phyloP scores from a whole-genome alignment of 2,888 invertebrate genomes.

The Parnassius mnemosyne region DNA sequence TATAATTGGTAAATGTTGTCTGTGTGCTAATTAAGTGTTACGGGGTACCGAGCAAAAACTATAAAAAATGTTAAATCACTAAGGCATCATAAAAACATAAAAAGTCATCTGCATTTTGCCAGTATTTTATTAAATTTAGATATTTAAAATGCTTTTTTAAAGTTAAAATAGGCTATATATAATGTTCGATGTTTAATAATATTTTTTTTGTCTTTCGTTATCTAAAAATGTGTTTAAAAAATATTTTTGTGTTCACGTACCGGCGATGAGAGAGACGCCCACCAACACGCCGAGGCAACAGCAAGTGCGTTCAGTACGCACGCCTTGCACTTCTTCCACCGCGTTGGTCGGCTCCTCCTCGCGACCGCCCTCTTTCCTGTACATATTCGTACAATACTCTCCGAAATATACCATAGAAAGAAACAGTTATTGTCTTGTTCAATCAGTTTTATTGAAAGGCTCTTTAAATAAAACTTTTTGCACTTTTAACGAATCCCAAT shows the following conservation, averaged over 20 bases:
- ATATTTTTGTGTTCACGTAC: constrained; percentile 39
- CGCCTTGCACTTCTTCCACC: constrained; percentile 58
- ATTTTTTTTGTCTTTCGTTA: too few species aligned
- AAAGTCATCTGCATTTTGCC: too few species aligned
- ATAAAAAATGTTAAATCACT: too few species aligned
- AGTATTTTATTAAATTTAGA: too few species aligned
- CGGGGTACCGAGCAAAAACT: too few species aligned
- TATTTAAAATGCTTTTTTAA: too few species aligned
- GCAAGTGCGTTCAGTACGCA: constrained; percentile 74
- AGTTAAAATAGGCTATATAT: too few species aligned
- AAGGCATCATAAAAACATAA: too few species aligned
- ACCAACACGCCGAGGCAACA: constrained; percentile 78
- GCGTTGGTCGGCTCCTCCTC: constrained; percentile 73
- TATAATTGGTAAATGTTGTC: too few species aligned
- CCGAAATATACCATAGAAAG: background rate
- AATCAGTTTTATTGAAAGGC: constrained; percentile 1
- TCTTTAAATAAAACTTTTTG: background rate
- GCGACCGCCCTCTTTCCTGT: constrained; percentile 76
- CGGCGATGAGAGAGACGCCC: constrained; percentile 78
- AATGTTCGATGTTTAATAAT: too few species aligned
- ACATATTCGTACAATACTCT: constrained; percentile 25
- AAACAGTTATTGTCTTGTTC: background rate
- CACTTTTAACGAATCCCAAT: background rate
- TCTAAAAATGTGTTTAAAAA: background rate
- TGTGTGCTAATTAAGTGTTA: too few species aligned